A percentile compares a stretch with the other conserved stretches of the same genome.
These are phyloP conservation scores for Myocastor coypus DNA, from an alignment of 2,113 vertebrate species.

Conservation along the genomic window DNA sequence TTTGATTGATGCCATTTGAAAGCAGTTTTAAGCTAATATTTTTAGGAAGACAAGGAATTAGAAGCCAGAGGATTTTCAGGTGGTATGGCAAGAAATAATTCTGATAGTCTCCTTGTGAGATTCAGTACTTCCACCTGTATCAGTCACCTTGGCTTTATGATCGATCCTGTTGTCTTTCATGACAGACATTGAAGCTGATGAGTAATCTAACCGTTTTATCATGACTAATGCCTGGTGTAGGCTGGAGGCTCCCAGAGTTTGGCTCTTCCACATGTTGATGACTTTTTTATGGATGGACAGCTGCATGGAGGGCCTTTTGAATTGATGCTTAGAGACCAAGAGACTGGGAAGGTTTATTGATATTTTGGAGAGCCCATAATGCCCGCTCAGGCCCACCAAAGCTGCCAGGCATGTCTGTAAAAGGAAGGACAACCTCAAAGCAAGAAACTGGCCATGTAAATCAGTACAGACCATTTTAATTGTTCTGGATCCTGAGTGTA, in stretches of 20 bases:
- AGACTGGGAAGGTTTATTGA: not conserved
- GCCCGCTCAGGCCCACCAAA: not conserved
- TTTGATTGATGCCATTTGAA: not conserved
- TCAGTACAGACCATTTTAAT: not conserved
- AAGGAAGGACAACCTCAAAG: not conserved
- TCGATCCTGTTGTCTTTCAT: not conserved
- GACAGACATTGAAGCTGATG: not conserved
- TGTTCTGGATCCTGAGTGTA: not conserved
- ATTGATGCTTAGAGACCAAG: not conserved
- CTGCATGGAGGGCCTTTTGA: not conserved
- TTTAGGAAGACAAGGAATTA: not conserved
- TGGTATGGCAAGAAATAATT: not conserved
- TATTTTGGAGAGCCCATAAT: not conserved
- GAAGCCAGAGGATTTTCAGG: not conserved
- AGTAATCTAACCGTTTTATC: not conserved
- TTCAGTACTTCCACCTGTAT: not conserved
- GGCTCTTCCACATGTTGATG: not conserved
- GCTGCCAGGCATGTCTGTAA: not conserved
- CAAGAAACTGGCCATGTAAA: not conserved
- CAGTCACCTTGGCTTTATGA: not conserved
- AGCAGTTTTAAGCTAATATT: not conserved
- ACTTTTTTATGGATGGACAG: not conserved
- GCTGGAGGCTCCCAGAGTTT: not conserved
- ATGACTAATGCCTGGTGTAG: not conserved
- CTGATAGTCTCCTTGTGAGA: not conserved